phyloP scores from a whole-genome alignment of 2,797 vertebrate species.

The Molossus alvarezi region DNA sequence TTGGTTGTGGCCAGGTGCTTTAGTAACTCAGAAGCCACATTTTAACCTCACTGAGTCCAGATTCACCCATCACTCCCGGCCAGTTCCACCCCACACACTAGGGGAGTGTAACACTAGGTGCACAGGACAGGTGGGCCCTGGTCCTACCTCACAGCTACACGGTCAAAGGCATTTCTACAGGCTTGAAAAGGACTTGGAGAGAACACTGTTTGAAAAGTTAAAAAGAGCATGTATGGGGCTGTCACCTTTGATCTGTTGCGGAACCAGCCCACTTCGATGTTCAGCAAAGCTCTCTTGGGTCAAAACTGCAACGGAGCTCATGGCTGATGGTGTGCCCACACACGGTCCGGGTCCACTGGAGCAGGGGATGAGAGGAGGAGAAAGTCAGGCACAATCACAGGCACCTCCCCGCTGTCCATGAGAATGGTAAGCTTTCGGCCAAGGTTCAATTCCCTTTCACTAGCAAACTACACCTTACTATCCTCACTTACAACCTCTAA shows the following conservation, averaged over 20 bases:
- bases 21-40: neutral
- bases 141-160: neutral
- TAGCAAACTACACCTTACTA: neutral
- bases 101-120: neutral
- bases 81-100: neutral
- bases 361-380: neutral
- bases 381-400: too few relatives aligned
- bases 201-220: rapidly evolving
- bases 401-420: neutral
- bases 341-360: slow-evolving; percentile 97
- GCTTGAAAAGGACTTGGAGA: rapidly evolving
- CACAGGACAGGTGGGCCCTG: rapidly evolving
- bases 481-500: neutral
- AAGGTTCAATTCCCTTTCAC: neutral
- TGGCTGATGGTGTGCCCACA: slow-evolving; percentile 97
- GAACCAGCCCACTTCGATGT: slow-evolving; percentile 98
- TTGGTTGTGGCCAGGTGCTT: neutral
- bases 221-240: neutral
- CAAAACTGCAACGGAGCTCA: slow-evolving; percentile 99
- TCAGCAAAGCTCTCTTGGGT: slow-evolving; percentile 99
- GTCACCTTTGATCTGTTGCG: slow-evolving; percentile 95
- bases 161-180: neutral
- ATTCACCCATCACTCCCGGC: too few relatives aligned
- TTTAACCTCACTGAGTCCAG: neutral
- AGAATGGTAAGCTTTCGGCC: neutral